A percentile compares a stretch with the other conserved stretches of the same genome.
These are phyloP conservation scores for Lepetodrilus schrolli DNA, from an alignment of 2,888 invertebrate species.

Conservation along the genomic window DNA sequence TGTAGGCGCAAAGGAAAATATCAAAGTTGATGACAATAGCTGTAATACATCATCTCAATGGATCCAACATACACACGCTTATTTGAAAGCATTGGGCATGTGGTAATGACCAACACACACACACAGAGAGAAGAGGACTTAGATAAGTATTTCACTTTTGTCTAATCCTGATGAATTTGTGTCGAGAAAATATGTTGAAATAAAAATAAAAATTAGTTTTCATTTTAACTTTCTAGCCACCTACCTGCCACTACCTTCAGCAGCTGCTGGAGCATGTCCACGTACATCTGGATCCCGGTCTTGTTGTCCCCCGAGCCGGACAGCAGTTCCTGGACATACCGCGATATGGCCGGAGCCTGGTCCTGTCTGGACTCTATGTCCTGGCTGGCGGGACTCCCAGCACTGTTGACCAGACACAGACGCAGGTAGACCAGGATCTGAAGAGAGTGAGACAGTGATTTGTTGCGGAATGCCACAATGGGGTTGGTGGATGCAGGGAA, in stretches of 20 bases:
- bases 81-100: no score
- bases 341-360: constrained; percentile 68
- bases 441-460: constrained; percentile 46
- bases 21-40: no score
- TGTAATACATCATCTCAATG: no score
- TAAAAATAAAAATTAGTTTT: no score
- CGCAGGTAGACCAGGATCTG: constrained; percentile 87
- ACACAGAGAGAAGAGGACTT: no score
- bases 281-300: constrained; percentile 63
- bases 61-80: no score
- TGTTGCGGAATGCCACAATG: constrained; percentile 14
- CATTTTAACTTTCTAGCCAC: no score
- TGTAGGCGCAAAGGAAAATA: no score
- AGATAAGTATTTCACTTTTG: no score
- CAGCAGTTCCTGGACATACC: constrained; percentile 78
- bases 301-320: constrained; percentile 78
- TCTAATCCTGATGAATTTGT: no score
- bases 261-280: constrained; percentile 66
- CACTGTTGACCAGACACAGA: constrained; percentile 83
- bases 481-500: neutral
- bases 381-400: constrained; percentile 75
- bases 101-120: no score
- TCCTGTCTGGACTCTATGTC: constrained; percentile 61
- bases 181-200: no score
- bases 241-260: constrained; percentile 80